Base-by-base conservation (phyloP, 1,140 invertebrate genomes). In the Maconellicoccus hirsutus region DNA sequence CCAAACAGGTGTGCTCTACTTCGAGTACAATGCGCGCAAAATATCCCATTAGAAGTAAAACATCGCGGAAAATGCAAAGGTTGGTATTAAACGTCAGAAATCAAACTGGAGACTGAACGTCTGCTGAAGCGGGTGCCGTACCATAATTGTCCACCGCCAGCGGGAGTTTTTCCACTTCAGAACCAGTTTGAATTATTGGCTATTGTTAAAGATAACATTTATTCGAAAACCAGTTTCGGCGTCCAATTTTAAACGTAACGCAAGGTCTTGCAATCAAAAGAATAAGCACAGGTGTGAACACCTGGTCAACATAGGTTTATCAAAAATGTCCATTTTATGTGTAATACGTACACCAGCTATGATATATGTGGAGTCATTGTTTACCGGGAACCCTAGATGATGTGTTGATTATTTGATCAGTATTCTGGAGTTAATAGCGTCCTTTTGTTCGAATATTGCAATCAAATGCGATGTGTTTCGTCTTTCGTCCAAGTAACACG, bases 1-100 rank as follows among this genome's bases (percentile, higher is more conserved):
- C 82, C 86, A 14, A 89, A 86, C 72, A 82, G 85, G 72, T 94
- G 92, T 80, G 86, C 89, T 71, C 82, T 93, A 69, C 82, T 88
- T 75, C 83, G 86, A 73, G 87, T 85, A 52, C 88, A 89, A 76
- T 92, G 90, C 78, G 83, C 85, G 22, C 70, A 74, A 16, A 70
- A 73, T 25, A 83, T 85, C 73, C 81, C 83, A 26, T 82, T 91
- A 19, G 83, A 85, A 25, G 79, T 90, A 61, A 87, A 87, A 73
- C 86, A 89, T 77, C 83, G 82, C 70, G 89, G 89, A 19, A 83
- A 84, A 38, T 92, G 90, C 78, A 76, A 70, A 75, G 76, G 75
- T 77, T 23, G 72, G 59, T 66, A 12, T 25, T 52, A 1, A 29
- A 19, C 12, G 42, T 52, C 59, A 52, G 14, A 29, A 29, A 39